Percentiles rank a stretch among this genome's conserved stretches.
These are phyloP conservation scores for Brevipalpus yothersi DNA, from an alignment of 1,140 invertebrate species.

Conservation along the genomic window DNA sequence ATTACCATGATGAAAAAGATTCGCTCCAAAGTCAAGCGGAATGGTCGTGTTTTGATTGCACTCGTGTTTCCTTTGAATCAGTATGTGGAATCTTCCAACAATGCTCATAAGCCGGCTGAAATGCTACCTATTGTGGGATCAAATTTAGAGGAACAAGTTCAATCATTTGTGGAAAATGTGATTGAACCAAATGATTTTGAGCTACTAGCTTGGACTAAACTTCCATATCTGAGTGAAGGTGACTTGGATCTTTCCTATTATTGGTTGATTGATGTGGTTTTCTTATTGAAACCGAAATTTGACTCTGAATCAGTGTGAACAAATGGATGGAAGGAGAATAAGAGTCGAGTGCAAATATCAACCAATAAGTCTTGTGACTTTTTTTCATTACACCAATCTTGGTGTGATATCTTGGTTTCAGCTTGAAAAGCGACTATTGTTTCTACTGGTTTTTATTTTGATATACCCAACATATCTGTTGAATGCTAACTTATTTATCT, in stretches of 20 bases:
- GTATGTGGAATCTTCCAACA: conserved; percentile 51
- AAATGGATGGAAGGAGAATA: too few relatives aligned
- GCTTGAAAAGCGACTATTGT: too few relatives aligned
- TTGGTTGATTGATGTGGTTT: conserved; percentile 62
- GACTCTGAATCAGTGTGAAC: too few relatives aligned
- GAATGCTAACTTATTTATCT: too few relatives aligned
- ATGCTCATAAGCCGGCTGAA: conserved; percentile 40
- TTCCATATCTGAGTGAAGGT: conserved; percentile 82
- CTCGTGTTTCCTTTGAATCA: conserved; percentile 65
- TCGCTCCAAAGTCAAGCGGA: conserved; percentile 29
- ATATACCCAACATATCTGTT: too few relatives aligned
- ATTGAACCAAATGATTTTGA: conserved; percentile 41
- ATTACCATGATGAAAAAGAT: conserved; percentile 42
- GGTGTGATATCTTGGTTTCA: too few relatives aligned
- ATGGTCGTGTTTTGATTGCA: conserved; percentile 47
- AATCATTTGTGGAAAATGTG: conserved; percentile 37
- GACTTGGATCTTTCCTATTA: conserved; percentile 74
- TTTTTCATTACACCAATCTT: too few relatives aligned
- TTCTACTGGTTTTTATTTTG: too few relatives aligned
- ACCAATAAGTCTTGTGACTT: too few relatives aligned
- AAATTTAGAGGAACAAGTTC: conserved; percentile 51
- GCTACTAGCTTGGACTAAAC: conserved; percentile 45
- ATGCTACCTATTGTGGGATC: conserved; percentile 35
- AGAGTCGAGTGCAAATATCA: too few relatives aligned
- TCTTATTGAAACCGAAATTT: conserved; percentile 24